Evolutionary conservation across 2,888 invertebrate species (phyloP).

Genomic region (Pseudanteris insignis): DNA sequence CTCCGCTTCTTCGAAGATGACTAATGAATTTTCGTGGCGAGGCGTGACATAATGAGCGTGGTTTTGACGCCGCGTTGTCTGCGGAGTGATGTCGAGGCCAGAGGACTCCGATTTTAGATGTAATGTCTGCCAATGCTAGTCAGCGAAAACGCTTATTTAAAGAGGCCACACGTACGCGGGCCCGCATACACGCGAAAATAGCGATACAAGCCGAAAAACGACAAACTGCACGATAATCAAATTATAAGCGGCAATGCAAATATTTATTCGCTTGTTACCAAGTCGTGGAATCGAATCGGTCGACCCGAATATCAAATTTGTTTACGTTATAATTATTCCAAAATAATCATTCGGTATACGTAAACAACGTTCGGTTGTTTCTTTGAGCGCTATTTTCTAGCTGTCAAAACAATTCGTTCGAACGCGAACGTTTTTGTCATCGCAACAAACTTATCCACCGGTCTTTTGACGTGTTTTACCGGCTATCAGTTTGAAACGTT

Average conservation of each 20-base stretch:
- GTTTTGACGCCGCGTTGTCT: constrained; percentile 62
- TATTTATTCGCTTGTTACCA: too few species aligned
- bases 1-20: not conserved
- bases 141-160: constrained; percentile 41
- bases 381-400: too few species aligned
- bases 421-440: too few species aligned
- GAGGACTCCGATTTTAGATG: constrained; percentile 55
- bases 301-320: too few species aligned
- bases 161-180: constrained; percentile 31
- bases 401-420: too few species aligned
- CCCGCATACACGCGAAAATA: constrained; percentile 21
- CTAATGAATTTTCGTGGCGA: constrained; percentile 12
- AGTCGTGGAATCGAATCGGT: too few species aligned
- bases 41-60: constrained; percentile 56
- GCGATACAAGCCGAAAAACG: constrained; percentile 13
- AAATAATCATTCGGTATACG: too few species aligned
- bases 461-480: too few species aligned
- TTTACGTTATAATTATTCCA: too few species aligned
- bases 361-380: too few species aligned
- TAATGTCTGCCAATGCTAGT: constrained; percentile 51
- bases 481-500: too few species aligned
- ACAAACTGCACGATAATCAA: constrained; percentile 24
- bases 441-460: too few species aligned
- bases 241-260: constrained; percentile 26
- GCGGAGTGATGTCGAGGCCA: constrained; percentile 54